These are phyloP conservation scores for Microchrysa polita DNA, from an alignment of 2,888 invertebrate genomes.

Conservation along the genomic window DNA sequence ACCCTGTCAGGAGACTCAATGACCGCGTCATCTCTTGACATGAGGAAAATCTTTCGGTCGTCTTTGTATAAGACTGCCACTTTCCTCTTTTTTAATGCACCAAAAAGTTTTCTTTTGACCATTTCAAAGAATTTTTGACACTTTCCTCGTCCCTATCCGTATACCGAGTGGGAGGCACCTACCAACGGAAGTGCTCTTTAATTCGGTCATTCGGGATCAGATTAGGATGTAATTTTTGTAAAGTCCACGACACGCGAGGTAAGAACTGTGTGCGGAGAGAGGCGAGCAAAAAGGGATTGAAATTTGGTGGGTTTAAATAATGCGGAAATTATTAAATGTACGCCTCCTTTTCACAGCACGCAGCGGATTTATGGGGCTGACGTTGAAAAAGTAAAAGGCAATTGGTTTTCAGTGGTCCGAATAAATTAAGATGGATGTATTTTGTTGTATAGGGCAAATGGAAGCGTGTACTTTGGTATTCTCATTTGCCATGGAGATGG, in stretches of 20 bases:
- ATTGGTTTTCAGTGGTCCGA: not conserved
- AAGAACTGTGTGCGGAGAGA: not conserved
- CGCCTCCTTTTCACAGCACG: not conserved
- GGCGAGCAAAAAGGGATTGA: not conserved
- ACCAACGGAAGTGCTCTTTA: not conserved
- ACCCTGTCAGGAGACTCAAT: no score
- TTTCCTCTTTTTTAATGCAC: not conserved
- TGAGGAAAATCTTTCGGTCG: not conserved
- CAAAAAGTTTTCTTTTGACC: not conserved
- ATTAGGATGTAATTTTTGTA: not conserved
- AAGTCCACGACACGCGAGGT: not conserved
- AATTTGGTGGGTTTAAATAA: not conserved
- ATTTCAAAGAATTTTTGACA: not conserved
- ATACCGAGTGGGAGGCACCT: not conserved
- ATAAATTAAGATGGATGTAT: no score
- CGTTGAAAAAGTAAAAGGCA: not conserved
- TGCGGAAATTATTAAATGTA: not conserved
- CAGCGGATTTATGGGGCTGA: not conserved
- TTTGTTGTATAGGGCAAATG: no score
- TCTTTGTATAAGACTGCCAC: not conserved
- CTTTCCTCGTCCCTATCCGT: not conserved
- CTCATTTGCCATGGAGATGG: no score
- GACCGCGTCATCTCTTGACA: not conserved
- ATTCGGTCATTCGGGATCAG: not conserved
- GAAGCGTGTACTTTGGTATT: no score